A percentile compares a stretch with the other conserved stretches of the same genome.
phyloP scores from a whole-genome alignment of 2,888 invertebrate genomes.

The Gymnosoma rotundatum region DNA sequence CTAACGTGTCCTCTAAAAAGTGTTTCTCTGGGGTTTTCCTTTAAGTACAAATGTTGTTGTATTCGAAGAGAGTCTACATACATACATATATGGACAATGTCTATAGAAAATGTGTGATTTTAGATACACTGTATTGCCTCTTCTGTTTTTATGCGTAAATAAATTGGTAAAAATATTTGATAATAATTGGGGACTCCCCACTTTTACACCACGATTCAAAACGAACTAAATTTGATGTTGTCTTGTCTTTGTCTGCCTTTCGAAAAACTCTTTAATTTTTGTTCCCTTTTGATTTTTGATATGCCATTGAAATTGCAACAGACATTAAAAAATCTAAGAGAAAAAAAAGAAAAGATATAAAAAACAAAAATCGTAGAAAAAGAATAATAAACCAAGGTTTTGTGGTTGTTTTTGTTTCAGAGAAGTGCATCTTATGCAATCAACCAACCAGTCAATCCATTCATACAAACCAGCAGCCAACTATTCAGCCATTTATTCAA shows the following conservation, averaged over 20 bases:
- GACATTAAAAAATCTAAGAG: slow-evolving; percentile 43
- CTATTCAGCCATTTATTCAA: slow-evolving; percentile 60
- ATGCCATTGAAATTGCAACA: slow-evolving; percentile 64
- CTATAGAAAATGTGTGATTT: too few relatives aligned
- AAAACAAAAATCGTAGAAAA: slow-evolving; percentile 27
- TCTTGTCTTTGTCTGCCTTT: slow-evolving; percentile 38
- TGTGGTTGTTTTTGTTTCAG: slow-evolving; percentile 66
- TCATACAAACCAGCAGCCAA: slow-evolving; percentile 47
- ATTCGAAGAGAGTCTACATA: too few relatives aligned
- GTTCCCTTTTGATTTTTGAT: slow-evolving; percentile 17
- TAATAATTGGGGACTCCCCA: not conserved
- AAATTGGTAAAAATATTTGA: too few relatives aligned
- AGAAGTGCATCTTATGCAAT: slow-evolving; percentile 69
- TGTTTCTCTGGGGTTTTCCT: too few relatives aligned
- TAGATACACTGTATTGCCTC: too few relatives aligned
- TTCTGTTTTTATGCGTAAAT: too few relatives aligned
- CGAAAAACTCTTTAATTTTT: slow-evolving; percentile 10
- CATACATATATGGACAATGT: too few relatives aligned
- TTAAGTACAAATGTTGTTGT: too few relatives aligned
- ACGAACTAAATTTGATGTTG: slow-evolving; percentile 39
- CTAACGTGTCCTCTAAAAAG: too few relatives aligned
- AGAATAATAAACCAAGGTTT: slow-evolving; percentile 55
- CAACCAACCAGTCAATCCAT: slow-evolving; percentile 62
- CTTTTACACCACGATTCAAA: not conserved
- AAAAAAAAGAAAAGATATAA: not conserved